Evolutionary conservation across 2,113 vertebrate genomes (phyloP).

Genomic region (Cyprinodon variegatus): DNA sequence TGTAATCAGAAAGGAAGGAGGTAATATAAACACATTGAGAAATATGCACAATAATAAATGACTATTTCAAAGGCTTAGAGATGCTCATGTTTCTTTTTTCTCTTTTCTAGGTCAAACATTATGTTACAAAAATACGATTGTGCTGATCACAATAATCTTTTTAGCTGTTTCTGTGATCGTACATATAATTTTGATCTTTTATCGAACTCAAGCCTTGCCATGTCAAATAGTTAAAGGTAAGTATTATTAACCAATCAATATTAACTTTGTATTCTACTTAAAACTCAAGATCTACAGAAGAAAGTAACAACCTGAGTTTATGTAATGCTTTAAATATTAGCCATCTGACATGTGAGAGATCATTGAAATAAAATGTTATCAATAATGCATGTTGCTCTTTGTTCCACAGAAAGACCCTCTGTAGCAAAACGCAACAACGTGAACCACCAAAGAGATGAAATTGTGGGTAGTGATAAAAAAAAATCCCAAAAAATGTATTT

Average conservation of each 20-base stretch:
- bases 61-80: background rate
- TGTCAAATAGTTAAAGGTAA: background rate
- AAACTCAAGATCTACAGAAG: background rate
- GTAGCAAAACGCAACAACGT: background rate
- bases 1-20: background rate
- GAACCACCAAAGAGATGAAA: background rate
- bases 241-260: background rate
- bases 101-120: rapidly evolving
- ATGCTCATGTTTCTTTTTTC: background rate
- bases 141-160: background rate
- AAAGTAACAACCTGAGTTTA: too few relatives aligned
- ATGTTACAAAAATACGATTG: background rate
- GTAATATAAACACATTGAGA: background rate
- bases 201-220: rapidly evolving
- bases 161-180: background rate
- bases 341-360: too few relatives aligned
- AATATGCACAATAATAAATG: background rate
- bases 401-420: background rate
- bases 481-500: too few relatives aligned
- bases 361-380: background rate
- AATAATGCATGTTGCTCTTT: background rate
- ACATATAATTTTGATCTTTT: constrained; percentile 19
- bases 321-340: too few relatives aligned
- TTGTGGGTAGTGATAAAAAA: background rate
- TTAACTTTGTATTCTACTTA: too few relatives aligned